Evolutionary conservation across 2,888 invertebrate species (phyloP).

Genomic region (Oxyteleia sp.): DNA sequence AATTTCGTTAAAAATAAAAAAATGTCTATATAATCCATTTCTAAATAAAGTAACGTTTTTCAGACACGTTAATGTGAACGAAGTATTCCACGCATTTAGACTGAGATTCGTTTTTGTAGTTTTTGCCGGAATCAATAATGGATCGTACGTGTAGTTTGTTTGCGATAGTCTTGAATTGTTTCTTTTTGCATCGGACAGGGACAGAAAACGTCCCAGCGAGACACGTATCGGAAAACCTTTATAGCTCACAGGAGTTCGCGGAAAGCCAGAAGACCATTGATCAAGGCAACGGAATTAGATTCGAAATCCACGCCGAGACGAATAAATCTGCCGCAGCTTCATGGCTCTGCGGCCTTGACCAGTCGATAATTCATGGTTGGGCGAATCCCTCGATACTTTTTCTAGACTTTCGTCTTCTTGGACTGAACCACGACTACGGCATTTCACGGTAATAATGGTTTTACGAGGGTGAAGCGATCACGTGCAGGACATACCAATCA

Average conservation of each 20-base stretch:
- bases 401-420: slow-evolving; percentile 38
- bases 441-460: slow-evolving; percentile 52
- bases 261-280: slow-evolving; percentile 62
- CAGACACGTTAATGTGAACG: slow-evolving; percentile 9
- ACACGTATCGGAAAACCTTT: slow-evolving; percentile 63
- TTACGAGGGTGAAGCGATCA: slow-evolving; percentile 18
- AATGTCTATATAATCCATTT: too few species aligned
- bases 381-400: slow-evolving; percentile 55
- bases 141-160: slow-evolving; percentile 54
- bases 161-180: slow-evolving; percentile 53
- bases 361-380: slow-evolving; percentile 67
- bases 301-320: slow-evolving; percentile 62
- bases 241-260: slow-evolving; percentile 55
- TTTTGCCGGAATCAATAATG: slow-evolving; percentile 56
- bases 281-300: slow-evolving; percentile 68
- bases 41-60: slow-evolving; percentile 20
- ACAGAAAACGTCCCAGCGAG: slow-evolving; percentile 40
- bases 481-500: slow-evolving; percentile 18
- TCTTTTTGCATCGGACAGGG: slow-evolving; percentile 38
- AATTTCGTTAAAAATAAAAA: too few species aligned
- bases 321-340: slow-evolving; percentile 68
- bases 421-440: slow-evolving; percentile 9
- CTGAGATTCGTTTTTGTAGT: slow-evolving; percentile 38
- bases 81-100: slow-evolving; percentile 10
- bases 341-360: slow-evolving; percentile 68